phyloP scores from a whole-genome alignment of 2,888 invertebrate genomes.

The Metopia argyrocephala region DNA sequence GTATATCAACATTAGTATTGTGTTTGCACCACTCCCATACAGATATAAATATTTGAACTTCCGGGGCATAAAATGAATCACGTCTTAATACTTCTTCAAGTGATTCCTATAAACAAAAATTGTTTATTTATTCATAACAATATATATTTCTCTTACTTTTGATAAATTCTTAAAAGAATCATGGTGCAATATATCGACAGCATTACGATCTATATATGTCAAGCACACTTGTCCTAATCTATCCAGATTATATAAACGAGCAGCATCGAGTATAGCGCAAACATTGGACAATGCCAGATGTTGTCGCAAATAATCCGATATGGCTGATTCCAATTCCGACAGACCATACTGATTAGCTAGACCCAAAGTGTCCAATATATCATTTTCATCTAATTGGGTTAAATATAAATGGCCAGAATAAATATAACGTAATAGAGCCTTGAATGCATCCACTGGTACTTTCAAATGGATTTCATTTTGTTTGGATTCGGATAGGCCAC shows the following conservation, averaged over 20 bases:
- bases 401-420: slow-evolving; percentile 91
- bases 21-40: slow-evolving; percentile 92
- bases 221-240: slow-evolving; percentile 89
- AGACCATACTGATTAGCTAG: slow-evolving; percentile 98
- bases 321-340: slow-evolving; percentile 91
- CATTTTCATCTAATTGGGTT: slow-evolving; percentile 83
- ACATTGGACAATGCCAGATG: slow-evolving; percentile 93
- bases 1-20: slow-evolving; percentile 82
- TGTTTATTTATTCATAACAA: neutral
- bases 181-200: slow-evolving; percentile 89
- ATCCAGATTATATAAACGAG: slow-evolving; percentile 84
- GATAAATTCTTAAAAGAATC: slow-evolving; percentile 91
- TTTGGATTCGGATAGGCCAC: slow-evolving; percentile 87
- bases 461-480: slow-evolving; percentile 90
- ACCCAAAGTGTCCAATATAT: slow-evolving; percentile 86
- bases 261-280: slow-evolving; percentile 96
- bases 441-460: slow-evolving; percentile 91
- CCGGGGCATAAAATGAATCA: slow-evolving; percentile 97
- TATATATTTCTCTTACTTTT: slow-evolving; percentile 79
- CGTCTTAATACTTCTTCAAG: slow-evolving; percentile 91
- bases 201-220: slow-evolving; percentile 93
- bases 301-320: slow-evolving; percentile 95
- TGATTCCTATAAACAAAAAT: slow-evolving; percentile 79
- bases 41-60: slow-evolving; percentile 95
- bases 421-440: slow-evolving; percentile 94